phyloP scores from a whole-genome alignment of 2,797 vertebrate species.

The Oreochromis grahami region DNA sequence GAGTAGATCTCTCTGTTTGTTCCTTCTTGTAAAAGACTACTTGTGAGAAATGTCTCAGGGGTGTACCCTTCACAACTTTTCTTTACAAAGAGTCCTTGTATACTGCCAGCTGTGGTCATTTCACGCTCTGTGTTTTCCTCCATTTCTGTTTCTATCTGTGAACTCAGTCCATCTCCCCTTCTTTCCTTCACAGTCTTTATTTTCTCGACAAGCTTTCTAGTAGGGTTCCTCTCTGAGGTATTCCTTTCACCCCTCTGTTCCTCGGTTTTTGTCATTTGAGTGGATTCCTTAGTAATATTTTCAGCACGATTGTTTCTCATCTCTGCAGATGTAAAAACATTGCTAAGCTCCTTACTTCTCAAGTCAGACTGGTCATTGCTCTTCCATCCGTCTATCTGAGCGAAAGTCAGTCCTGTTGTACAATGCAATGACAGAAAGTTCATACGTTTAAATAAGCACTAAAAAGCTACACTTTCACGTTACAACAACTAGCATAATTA shows the following conservation, averaged over 20 bases:
- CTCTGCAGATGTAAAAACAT: background rate
- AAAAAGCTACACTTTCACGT: background rate
- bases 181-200: background rate
- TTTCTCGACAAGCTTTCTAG: background rate
- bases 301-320: background rate
- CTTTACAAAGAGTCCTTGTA: background rate
- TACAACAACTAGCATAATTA: background rate
- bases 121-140: background rate
- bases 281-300: background rate
- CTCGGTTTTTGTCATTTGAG: background rate
- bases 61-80: background rate
- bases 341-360: background rate
- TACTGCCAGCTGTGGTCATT: background rate
- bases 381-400: background rate
- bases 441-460: background rate
- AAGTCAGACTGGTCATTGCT: background rate
- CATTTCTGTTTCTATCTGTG: background rate
- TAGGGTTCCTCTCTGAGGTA: background rate
- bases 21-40: background rate
- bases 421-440: background rate
- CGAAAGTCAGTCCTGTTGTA: constrained; percentile 21
- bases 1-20: background rate
- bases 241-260: background rate
- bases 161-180: background rate
- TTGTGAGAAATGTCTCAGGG: background rate